A percentile compares a stretch with the other conserved stretches of the same genome.
phyloP scores from a whole-genome alignment of 2,888 invertebrate species.

The Gymnosoma rotundatum region DNA sequence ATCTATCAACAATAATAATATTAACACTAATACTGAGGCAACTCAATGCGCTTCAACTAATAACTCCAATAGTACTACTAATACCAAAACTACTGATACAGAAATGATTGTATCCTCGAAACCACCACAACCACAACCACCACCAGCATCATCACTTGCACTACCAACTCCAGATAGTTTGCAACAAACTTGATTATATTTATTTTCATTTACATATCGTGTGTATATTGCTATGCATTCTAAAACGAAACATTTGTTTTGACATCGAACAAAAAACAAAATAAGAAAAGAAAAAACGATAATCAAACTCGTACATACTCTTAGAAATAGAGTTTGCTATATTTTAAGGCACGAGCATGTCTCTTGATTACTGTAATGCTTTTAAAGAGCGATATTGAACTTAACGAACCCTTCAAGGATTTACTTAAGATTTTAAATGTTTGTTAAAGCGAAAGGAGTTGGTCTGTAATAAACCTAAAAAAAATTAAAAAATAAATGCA shows the following conservation, averaged over 20 bases:
- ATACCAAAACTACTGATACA: constrained; percentile 63
- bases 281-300: constrained; percentile 33
- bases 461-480: constrained; percentile 53
- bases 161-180: constrained; percentile 67
- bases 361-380: constrained; percentile 22
- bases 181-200: constrained; percentile 68
- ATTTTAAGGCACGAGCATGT: constrained; percentile 47
- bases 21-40: constrained; percentile 71
- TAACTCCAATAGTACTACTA: constrained; percentile 55
- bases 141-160: constrained; percentile 71
- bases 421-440: constrained; percentile 19
- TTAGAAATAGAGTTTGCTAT: constrained; percentile 44
- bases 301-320: constrained; percentile 42
- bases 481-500: constrained; percentile 7
- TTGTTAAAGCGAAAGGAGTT: constrained; percentile 61
- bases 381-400: constrained; percentile 23
- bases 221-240: constrained; percentile 30
- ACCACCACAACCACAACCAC: constrained; percentile 54
- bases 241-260: constrained; percentile 43
- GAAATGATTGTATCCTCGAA: constrained; percentile 72
- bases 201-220: constrained; percentile 26
- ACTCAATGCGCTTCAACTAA: constrained; percentile 62
- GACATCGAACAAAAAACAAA: constrained; percentile 16
- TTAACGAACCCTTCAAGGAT: neutral
- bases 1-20: constrained; percentile 71